Percentiles rank a stretch among this genome's conserved stretches.
Conservation (phyloP, 1,140 invertebrate species). For the Trichogramma pretiosum region DNA sequence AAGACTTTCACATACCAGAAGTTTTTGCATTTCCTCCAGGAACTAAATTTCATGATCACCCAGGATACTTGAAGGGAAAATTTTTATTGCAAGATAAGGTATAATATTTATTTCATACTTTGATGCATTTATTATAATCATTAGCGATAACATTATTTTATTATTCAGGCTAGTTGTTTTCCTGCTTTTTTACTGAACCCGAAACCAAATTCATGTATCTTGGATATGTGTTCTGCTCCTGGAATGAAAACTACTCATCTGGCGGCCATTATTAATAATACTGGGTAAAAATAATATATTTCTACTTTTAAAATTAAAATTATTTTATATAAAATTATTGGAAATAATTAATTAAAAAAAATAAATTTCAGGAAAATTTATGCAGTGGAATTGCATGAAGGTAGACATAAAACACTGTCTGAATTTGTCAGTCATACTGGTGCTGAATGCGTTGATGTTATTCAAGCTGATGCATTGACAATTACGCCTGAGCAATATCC, state of each 20-base stretch:
- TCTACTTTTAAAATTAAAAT: neutral
- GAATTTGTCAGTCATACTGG: constrained; percentile 56
- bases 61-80: constrained; percentile 57
- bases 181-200: constrained; percentile 68
- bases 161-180: constrained; percentile 74
- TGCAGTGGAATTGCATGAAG: constrained; percentile 67
- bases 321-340: neutral
- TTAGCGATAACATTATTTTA: constrained; percentile 21
- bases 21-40: constrained; percentile 71
- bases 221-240: constrained; percentile 93
- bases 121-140: neutral
- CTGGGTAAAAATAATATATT: constrained; percentile 45
- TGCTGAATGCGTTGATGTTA: constrained; percentile 58
- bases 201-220: constrained; percentile 54
- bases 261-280: constrained; percentile 74
- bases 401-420: constrained; percentile 57
- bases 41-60: constrained; percentile 60
- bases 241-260: constrained; percentile 91
- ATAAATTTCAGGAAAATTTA: constrained; percentile 55
- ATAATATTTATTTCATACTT: constrained; percentile 12
- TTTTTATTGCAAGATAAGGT: constrained; percentile 91
- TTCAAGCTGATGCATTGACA: constrained; percentile 66
- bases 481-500: constrained; percentile 54
- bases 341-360: neutral
- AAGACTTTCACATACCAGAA: constrained; percentile 76